Conservation (phyloP, 2,888 invertebrate genomes). For the Homarus gammarus region DNA sequence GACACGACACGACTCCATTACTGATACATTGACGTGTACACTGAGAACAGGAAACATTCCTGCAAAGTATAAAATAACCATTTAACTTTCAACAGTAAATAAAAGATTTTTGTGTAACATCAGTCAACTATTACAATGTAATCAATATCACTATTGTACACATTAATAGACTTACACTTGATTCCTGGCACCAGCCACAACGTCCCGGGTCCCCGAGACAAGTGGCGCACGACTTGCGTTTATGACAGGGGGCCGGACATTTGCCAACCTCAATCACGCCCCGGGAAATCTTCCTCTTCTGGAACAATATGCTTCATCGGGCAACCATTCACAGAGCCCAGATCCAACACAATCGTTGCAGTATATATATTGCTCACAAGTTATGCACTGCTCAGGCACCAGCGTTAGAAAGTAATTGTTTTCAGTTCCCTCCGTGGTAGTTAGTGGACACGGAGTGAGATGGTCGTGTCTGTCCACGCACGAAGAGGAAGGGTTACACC, state of each 20-base stretch:
- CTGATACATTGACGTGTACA: conserved; percentile 95
- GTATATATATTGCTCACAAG: conserved; percentile 93
- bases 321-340: conserved; percentile 95
- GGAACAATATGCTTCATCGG: conserved; percentile 91
- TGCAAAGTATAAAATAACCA: conserved; percentile 77
- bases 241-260: conserved; percentile 91
- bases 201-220: conserved; percentile 92
- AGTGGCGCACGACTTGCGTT: conserved; percentile 87
- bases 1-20: conserved; percentile 94
- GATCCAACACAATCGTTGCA: conserved; percentile 89
- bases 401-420: conserved; percentile 89
- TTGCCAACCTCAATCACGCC: conserved; percentile 83
- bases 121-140: not conserved
- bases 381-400: conserved; percentile 89
- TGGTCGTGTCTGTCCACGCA: conserved; percentile 88
- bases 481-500: conserved; percentile 89
- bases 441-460: conserved; percentile 40
- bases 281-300: conserved; percentile 84
- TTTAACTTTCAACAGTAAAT: conserved; percentile 18
- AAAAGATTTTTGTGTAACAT: not conserved
- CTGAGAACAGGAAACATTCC: conserved; percentile 96
- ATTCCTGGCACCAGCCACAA: conserved; percentile 97
- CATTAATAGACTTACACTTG: conserved; percentile 80
- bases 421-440: not conserved
- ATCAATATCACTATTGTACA: not conserved